These are phyloP conservation scores for Sterna hirundo DNA, from an alignment of 2,113 vertebrate species.

Conservation along the genomic window DNA sequence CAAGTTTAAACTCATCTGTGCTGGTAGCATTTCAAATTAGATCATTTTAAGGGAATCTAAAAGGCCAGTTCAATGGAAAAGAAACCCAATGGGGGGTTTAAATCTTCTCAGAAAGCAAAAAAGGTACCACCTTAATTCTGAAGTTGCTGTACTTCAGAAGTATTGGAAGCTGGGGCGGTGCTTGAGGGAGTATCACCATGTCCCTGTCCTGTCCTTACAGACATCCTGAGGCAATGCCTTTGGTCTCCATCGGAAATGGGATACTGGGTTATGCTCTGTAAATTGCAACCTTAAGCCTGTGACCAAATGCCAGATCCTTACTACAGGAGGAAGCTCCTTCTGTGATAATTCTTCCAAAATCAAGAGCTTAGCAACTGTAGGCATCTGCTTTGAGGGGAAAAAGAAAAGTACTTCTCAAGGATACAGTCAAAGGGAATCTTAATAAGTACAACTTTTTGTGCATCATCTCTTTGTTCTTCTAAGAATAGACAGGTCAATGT, in stretches of 20 bases:
- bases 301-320: neutral
- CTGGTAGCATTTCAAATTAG: neutral
- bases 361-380: neutral
- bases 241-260: neutral
- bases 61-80: neutral
- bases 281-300: neutral
- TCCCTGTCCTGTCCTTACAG: neutral
- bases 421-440: neutral
- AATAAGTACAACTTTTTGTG: neutral
- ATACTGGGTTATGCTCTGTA: neutral
- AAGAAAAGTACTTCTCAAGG: neutral
- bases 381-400: neutral
- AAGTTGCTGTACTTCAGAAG: neutral
- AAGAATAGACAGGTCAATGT: neutral
- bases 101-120: neutral
- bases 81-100: rapidly evolving
- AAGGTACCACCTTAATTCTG: neutral
- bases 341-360: neutral
- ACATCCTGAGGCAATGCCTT: neutral
- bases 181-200: neutral
- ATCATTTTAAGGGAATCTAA: neutral
- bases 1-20: neutral
- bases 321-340: neutral
- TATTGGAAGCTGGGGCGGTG: neutral
- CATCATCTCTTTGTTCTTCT: neutral